Base-by-base conservation (phyloP, 1,140 invertebrate genomes). In the Macrotrachela quadricornifera region DNA sequence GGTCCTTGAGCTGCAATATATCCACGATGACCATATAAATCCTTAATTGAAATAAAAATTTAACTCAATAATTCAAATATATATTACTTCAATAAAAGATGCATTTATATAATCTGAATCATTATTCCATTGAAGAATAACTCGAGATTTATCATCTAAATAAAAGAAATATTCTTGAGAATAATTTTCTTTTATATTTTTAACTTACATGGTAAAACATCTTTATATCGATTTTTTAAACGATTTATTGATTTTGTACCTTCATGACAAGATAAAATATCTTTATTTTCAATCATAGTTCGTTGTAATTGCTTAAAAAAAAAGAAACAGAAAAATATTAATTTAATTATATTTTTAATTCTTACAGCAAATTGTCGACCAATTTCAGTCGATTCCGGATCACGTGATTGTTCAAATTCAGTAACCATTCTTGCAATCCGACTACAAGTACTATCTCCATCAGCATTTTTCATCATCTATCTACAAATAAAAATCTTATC, bases 1-100 rank as follows among this genome's bases (percentile, higher is more conserved):
- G 53, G 53, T 17, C 53, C 53, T 15, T 54, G 53, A 11, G 53
- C 53, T 6, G 53, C 53, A 10, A 54, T 49, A 16, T 53, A 53
- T 17, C 44, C 30, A 38, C 46, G 46, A 46, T 53, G 46, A 15
- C 45, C 46, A 16, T 53, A 37, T 6, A 53, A 38, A 15, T 42
- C 45, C 46, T 53, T 47, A 1, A 38, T 46, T 48, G 21, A 30
- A 4, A 4, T 4, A 30, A 30, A 30, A 30, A 30, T 30, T 4
- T 2, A 30, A 30, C 21, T n/a, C n/a, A n/a, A 30, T 4, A 30
- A 30, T 8, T 30, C 2, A 30, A 30, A 30, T 30, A 2, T 30
- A n/a, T 8, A 30, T 30, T 30, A 30, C 21, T 30, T 30, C 21
- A 30, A 53, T 48, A 21, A 47, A 47, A 37, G 36, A 46, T 11